Base-by-base conservation (phyloP, 2,888 invertebrate species). In the Mimas tiliae region DNA sequence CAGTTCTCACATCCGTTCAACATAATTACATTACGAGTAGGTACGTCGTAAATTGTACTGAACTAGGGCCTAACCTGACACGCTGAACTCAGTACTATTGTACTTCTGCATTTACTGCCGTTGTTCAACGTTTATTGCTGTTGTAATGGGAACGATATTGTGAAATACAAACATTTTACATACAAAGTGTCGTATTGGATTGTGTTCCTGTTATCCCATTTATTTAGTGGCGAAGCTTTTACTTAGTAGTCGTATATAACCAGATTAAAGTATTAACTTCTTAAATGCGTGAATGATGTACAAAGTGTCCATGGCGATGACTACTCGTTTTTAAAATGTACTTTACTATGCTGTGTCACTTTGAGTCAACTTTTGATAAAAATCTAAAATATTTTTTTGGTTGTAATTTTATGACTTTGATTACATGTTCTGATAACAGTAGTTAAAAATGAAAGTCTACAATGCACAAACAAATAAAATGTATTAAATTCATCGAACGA, bases 121-220 rank as follows among this genome's bases (percentile, higher is more conserved):
- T 47, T 27, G 45, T 47, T 63, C 45, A 48, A 63, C 62, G 62
- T 63, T 63, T 48, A 48, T 63, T 27, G 62, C 48, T 47, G 47
- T 42, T 19, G 58, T 58, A 58, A 58, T 42, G 42, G 38, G 42
- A 58, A 58, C 58, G 58, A 12, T 42, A 58, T 58, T 58, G 58
- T 58, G 58, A 58, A 58, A 58, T 42, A 38, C 58, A 58, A 42
- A 58, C 38, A 58, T 58, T 58, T 58, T 58, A 58, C 58, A 42
- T 58, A 58, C 58, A 58, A 58, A 38, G 33, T 53, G 38, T 42
- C 34, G 14, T 67, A 48, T 58, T 58, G 50, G 55, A 63, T 53
- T 66, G 42, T 62, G 62, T 63, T 50, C 38, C 34, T 58, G 27
- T 58, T 58, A 19, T 42, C 42, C 38, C 7, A 7, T 33, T 34